Conservation (phyloP, 2,797 vertebrate genomes). For the Sciaenops ocellatus region DNA sequence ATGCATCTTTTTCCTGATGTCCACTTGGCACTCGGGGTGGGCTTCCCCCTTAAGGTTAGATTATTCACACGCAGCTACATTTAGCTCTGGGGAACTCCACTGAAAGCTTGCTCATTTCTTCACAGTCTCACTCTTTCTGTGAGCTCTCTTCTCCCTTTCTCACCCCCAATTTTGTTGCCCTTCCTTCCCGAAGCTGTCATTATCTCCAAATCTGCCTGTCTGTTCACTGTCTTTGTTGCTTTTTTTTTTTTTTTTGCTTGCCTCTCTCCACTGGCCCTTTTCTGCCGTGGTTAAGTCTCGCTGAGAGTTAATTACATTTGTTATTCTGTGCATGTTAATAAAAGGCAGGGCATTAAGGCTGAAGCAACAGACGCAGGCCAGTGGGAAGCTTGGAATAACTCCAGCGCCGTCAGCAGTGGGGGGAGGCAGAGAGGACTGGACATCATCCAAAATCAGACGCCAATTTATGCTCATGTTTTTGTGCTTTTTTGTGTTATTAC, state of each 20-base stretch:
- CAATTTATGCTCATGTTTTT: conserved; percentile 39
- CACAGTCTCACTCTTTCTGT: conserved; percentile 18
- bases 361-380: conserved; percentile 67
- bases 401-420: conserved; percentile 56
- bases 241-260: conserved; percentile 13
- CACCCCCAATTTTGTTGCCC: conserved; percentile 11
- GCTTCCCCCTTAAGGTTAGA: conserved; percentile 54
- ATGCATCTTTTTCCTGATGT: conserved; percentile 61
- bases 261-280: conserved; percentile 45
- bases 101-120: conserved; percentile 29
- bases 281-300: conserved; percentile 51
- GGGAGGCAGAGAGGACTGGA: conserved; percentile 52
- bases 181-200: conserved; percentile 43
- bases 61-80: conserved; percentile 68
- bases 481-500: conserved; percentile 5
- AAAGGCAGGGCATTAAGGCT: conserved; percentile 62
- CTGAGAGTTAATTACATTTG: conserved; percentile 71
- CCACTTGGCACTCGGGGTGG: conserved; percentile 50
- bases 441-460: conserved; percentile 33
- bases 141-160: conserved; percentile 12
- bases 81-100: conserved; percentile 48
- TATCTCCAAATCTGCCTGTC: conserved; percentile 27
- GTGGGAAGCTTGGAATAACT: conserved; percentile 70
- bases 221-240: conserved; percentile 7
- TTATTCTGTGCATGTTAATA: conserved; percentile 69